These are phyloP conservation scores for Tineola bisselliella DNA, from an alignment of 2,888 invertebrate genomes.

Conservation along the genomic window DNA sequence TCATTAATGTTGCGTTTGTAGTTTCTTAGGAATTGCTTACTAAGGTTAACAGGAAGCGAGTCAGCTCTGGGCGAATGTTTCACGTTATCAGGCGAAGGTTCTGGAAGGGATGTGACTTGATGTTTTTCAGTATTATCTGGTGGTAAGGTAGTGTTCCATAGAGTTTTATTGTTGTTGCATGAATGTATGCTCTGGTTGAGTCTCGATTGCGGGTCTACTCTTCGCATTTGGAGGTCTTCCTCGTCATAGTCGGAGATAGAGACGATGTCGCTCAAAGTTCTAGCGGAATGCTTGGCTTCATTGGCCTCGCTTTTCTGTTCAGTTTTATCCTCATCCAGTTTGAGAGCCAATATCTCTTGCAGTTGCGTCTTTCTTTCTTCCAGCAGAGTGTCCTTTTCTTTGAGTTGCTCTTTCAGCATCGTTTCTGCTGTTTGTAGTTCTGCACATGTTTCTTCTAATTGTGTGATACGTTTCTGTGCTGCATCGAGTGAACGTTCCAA, in stretches of 20 bases:
- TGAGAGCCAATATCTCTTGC: constrained; percentile 58
- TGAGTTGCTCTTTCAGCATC: constrained; percentile 72
- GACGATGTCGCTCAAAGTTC: constrained; percentile 76
- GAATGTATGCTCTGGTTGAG: constrained; percentile 30
- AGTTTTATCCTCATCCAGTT: constrained; percentile 64
- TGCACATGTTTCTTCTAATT: constrained; percentile 49
- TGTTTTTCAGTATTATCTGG: constrained; percentile 37
- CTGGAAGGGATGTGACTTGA: constrained; percentile 49
- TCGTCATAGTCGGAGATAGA: constrained; percentile 79
- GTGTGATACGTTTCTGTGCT: constrained; percentile 41
- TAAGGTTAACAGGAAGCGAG: constrained; percentile 48
- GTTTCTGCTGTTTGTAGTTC: constrained; percentile 72
- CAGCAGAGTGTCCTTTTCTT: constrained; percentile 61
- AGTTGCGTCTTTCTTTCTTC: constrained; percentile 52
- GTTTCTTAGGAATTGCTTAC: constrained; percentile 38
- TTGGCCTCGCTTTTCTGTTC: constrained; percentile 49
- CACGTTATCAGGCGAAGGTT: constrained; percentile 38
- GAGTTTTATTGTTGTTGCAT: constrained; percentile 24
- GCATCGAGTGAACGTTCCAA: constrained; percentile 48
- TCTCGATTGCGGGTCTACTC: constrained; percentile 53
- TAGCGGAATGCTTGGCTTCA: constrained; percentile 71
- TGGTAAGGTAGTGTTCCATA: constrained; percentile 41
- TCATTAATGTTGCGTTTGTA: constrained; percentile 58
- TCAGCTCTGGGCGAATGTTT: constrained; percentile 45
- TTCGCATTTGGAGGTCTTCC: constrained; percentile 67